These are phyloP conservation scores for Pimpla rufipes DNA, from an alignment of 2,888 invertebrate genomes.

Conservation along the genomic window DNA sequence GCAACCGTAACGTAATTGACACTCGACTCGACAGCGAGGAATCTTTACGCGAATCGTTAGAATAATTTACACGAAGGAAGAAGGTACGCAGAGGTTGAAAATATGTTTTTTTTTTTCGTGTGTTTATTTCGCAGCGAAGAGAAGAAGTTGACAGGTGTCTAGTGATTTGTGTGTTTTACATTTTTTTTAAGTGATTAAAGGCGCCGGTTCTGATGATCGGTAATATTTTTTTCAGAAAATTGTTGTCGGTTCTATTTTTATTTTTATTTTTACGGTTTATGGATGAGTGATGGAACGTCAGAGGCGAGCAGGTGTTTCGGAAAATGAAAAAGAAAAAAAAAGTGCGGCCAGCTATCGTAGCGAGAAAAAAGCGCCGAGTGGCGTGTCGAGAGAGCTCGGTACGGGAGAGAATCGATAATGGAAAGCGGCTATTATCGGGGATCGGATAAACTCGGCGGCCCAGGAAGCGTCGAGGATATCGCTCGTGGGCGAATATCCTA, in stretches of 20 bases:
- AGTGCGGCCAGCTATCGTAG: slow-evolving; percentile 11
- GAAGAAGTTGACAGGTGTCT: too few species aligned
- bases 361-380: slow-evolving; percentile 9
- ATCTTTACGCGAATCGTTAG: background rate
- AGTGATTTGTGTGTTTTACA: too few species aligned
- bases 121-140: too few species aligned
- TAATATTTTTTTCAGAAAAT: too few species aligned
- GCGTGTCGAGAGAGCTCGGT: slow-evolving; percentile 9
- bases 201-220: too few species aligned
- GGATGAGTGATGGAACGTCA: background rate
- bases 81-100: background rate
- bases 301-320: slow-evolving; percentile 1
- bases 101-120: too few species aligned
- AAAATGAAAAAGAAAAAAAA: background rate
- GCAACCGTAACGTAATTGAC: slow-evolving; percentile 1
- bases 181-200: too few species aligned
- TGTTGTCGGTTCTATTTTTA: too few species aligned
- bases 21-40: slow-evolving; percentile 1
- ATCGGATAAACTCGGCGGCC: slow-evolving; percentile 43
- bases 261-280: too few species aligned
- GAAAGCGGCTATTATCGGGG: slow-evolving; percentile 47
- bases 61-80: background rate
- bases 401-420: slow-evolving; percentile 45
- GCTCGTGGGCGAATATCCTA: slow-evolving; percentile 37
- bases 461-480: slow-evolving; percentile 35